Evolutionary conservation across 2,888 invertebrate genomes (phyloP), one percentile per base, ranked within the genome.

Genomic region (Glyphotaelius pellucidus): DNA sequence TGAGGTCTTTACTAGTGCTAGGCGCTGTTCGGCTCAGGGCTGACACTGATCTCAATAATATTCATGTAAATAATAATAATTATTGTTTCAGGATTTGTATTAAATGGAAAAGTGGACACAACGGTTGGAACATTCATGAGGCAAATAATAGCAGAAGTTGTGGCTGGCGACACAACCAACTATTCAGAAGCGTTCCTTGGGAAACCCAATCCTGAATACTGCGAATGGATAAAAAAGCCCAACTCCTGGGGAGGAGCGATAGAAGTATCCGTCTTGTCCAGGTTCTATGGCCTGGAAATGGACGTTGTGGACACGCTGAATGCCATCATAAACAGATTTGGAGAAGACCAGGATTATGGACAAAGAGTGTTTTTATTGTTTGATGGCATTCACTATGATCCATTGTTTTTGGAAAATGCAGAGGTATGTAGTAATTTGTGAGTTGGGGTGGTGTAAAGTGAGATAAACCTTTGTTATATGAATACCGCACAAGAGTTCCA

Each of bases 211-310:
- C 95, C 96, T 0, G 98, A 98, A 90, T 99, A 99, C 95, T 98
- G 98, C 94, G 95, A 96, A 3, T 99, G 99, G 99, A 99, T 99
- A 93, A 96, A 97, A 94, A 97, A 98, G 94, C 97, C 98, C 0
- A 98, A 98, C 94, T 98, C 98, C 0, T 99, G 99, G 99, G 99
- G 99, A 93, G 99, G 99, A 93, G 99, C 98, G 92, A 99, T 99
- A 94, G 99, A 99, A 96, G 90, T 93, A 52, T 97, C 99, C 11
- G 98, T 99, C 93, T 95, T 99, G 52, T 98, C 98, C 0, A 97
- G 97, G 94, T 98, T 98, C 95, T 99, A 98, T 95, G 98, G 98
- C 32, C 95, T 99, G 91, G 99, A 99, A 96, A 99, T 99, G 95
- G 99, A 98, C 93, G 99, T 99, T 3, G 98, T 99, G 5, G 98